phyloP scores from a whole-genome alignment of 2,888 invertebrate genomes.

The Orchesellides sinensis region DNA sequence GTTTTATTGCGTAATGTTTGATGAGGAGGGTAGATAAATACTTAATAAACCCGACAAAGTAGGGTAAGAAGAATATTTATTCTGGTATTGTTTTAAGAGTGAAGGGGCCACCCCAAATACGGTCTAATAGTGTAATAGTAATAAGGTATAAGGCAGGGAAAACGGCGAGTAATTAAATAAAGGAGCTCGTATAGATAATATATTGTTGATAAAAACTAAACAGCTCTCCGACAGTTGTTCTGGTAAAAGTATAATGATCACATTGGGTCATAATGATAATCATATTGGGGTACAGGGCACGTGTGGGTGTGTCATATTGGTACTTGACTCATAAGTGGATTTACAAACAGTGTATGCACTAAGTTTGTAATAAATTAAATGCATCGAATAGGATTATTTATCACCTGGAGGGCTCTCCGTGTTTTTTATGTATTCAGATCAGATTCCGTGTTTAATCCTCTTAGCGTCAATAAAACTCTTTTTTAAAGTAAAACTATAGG shows the following conservation, averaged over 20 bases:
- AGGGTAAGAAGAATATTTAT: conserved; percentile 10
- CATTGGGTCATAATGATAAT: conserved; percentile 33
- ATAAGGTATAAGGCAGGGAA: conserved; percentile 26
- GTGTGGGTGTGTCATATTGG: conserved; percentile 59
- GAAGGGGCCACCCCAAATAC: conserved; percentile 52
- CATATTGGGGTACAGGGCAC: conserved; percentile 24
- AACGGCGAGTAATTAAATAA: conserved; percentile 55
- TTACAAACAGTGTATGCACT: conserved; percentile 27
- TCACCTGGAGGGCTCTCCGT: conserved; percentile 5
- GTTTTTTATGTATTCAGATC: conserved; percentile 15
- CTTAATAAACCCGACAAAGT: conserved; percentile 42
- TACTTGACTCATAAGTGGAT: conserved; percentile 40
- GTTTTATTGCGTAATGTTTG: conserved; percentile 13
- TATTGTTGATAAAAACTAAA: conserved; percentile 31
- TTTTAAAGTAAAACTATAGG: background rate
- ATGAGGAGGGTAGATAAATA: conserved; percentile 58
- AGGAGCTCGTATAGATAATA: conserved; percentile 40
- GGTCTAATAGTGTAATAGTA: conserved; percentile 39
- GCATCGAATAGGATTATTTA: conserved; percentile 29
- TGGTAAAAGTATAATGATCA: conserved; percentile 6
- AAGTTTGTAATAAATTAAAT: conserved; percentile 30
- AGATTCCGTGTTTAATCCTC: conserved; percentile 33
- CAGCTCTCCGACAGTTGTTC: background rate
- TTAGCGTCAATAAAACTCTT: conserved; percentile 41
- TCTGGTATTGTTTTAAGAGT: conserved; percentile 43